Evolutionary conservation across 2,888 invertebrate genomes (phyloP), one percentile per base, ranked within the genome.

Genomic region (Bugula neritina): DNA sequence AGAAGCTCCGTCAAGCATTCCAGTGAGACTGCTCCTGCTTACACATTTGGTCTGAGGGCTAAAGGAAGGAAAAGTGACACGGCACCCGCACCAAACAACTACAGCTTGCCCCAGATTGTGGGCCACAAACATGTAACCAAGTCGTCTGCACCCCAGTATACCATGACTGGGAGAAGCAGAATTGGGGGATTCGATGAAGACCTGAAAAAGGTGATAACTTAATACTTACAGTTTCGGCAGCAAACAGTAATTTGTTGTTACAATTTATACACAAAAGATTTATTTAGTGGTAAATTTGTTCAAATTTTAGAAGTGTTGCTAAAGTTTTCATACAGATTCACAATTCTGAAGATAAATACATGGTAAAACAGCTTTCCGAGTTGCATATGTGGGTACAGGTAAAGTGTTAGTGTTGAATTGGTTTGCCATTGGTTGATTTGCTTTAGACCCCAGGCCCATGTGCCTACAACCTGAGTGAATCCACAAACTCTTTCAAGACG

Each of bases 1-100:
- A 75, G 75, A 69, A 43, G 57, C 17, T 63, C 73, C 55, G 74
- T 74, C 2, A 74, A 74, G 35, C 69, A 58, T 34, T 34, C 69
- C 35, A 71, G 69, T 31, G 74, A 69, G 23, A 69, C 73, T 27
- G 72, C 74, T 1, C 73, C 74, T 10, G 58, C 63, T 5, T 74
- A 70, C 69, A 74, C 71, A 35, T 74, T 74, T 69, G 74, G 74
- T 13, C 63, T 71, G 17, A 69, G 74, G 34, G 71, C 73, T 27
- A 71, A 54, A 43, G 71, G 71, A 43, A 74, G 74, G 69, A 54
- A 71, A 21, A 55, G 34, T 29, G 74, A 74, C 72, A 70, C 71
- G 21, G 74, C 74, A 52, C 74, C 74, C 13, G 63, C 31, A 31
- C 63, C 63, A 27, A 63, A 63, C 34, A 63, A 17, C 63, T 63